These are phyloP conservation scores for Pangasius larnaudii DNA, from an alignment of 2,797 vertebrate species.

Conservation along the genomic window DNA sequence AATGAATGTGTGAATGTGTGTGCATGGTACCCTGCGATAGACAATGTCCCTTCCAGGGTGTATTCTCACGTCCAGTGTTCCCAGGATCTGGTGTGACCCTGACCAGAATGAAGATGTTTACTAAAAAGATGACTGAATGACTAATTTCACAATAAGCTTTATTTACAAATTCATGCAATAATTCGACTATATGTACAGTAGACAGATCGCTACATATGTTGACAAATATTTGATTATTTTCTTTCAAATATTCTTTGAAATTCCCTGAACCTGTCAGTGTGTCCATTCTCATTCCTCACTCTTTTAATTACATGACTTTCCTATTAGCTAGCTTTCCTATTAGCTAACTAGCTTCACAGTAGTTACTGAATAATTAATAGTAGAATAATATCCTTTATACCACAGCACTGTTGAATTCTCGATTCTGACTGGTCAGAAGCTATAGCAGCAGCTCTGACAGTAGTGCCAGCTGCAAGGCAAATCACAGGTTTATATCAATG, in stretches of 20 bases:
- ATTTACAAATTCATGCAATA: neutral
- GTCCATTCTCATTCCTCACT: slow-evolving; percentile 18
- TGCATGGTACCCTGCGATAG: neutral
- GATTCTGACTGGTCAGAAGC: slow-evolving; percentile 3
- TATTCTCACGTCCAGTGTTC: neutral
- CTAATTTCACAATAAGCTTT: neutral
- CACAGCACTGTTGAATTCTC: neutral
- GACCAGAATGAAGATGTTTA: neutral
- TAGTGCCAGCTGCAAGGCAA: neutral
- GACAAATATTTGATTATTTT: neutral
- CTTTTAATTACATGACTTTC: slow-evolving; percentile 28
- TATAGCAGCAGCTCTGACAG: neutral
- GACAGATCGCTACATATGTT: neutral
- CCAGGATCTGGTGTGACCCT: neutral
- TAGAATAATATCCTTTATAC: slow-evolving; percentile 28
- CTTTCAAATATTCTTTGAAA: neutral
- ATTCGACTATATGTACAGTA: neutral
- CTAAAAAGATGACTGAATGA: neutral
- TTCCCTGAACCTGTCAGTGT: slow-evolving; percentile 1
- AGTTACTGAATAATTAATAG: slow-evolving; percentile 22
- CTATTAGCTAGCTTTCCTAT: neutral
- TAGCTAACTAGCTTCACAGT: neutral
- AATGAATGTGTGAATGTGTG: neutral
- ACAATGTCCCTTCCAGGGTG: neutral
- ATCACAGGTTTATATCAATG: slow-evolving; percentile 1